Percentiles rank a stretch among this genome's conserved stretches.
phyloP scores from a whole-genome alignment of 2,797 vertebrate species.

The Phalanger gymnotis region DNA sequence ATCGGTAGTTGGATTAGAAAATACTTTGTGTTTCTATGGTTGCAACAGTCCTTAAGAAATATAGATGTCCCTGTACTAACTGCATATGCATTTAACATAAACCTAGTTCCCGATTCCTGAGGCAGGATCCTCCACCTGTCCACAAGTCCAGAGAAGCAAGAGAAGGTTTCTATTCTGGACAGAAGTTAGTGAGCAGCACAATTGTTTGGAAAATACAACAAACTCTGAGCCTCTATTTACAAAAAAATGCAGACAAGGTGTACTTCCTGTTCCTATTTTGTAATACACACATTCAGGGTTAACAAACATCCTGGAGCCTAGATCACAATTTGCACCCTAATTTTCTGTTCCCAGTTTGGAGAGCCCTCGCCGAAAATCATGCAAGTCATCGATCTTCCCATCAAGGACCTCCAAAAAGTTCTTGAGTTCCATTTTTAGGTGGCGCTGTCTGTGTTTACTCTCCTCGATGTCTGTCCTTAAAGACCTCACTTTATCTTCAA shows the following conservation, averaged over 20 bases:
- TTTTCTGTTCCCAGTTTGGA: slow-evolving; percentile 94
- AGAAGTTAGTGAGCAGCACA: slow-evolving; percentile 81
- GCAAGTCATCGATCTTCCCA: slow-evolving; percentile 96
- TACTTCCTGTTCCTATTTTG: slow-evolving; percentile 76
- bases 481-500: slow-evolving; percentile 89
- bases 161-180: slow-evolving; percentile 72
- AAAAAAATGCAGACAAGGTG: slow-evolving; percentile 82
- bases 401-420: slow-evolving; percentile 96
- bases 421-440: slow-evolving; percentile 95
- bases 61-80: slow-evolving; percentile 83
- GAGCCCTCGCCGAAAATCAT: slow-evolving; percentile 95
- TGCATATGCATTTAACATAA: slow-evolving; percentile 81
- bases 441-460: slow-evolving; percentile 91
- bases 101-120: slow-evolving; percentile 87
- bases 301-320: slow-evolving; percentile 76
- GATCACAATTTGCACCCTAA: slow-evolving; percentile 80
- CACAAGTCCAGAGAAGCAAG: slow-evolving; percentile 76
- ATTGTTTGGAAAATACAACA: slow-evolving; percentile 80
- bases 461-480: slow-evolving; percentile 92
- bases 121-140: slow-evolving; percentile 85
- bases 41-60: slow-evolving; percentile 89
- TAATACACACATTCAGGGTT: slow-evolving; percentile 82
- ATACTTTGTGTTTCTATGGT: slow-evolving; percentile 81
- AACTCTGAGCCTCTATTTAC: slow-evolving; percentile 77
- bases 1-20: slow-evolving; percentile 83